Evolutionary conservation across 1,140 invertebrate species (phyloP), one percentile per base, ranked within the genome.

Genomic region (Drosophila auraria): DNA sequence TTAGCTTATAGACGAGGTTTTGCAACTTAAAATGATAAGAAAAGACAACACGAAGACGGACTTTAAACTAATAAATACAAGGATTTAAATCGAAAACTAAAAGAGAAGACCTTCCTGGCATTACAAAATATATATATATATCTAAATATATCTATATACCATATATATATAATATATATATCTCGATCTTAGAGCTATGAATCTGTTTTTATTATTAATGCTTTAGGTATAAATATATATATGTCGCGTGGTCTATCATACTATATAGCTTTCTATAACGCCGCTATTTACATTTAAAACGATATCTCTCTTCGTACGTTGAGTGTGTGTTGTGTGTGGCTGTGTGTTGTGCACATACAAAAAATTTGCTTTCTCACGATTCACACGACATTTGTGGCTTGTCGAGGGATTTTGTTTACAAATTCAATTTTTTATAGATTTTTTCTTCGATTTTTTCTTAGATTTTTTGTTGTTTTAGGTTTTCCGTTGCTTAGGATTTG

Each of bases 401-500:
- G 38, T 60, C 40, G 17, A 27, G 14, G 6, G 44, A 33, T 61
- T 51, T 33, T 8, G 5, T 15, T 33, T 61, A 40, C 36, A 40
- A 30, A 30, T 6, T 66, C 15, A 23, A 23, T 65, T 51, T 40
- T 33, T 1, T 59, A 33, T n/a, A 40, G 23, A 17, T n/a, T 36
- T 38, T 23, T 23, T 12, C 40, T 30, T 68, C 12, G 11, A 42
- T 50, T 44, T 53, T 12, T 50, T 53, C 20, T 25, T n/a, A 40
- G 23, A 17, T n/a, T 36, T 38, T 23, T 23, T 12, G 20, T 20
- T 20, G 20, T 30, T 27, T 56, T 25, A 64, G 17, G 49, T 65
- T 77, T 75, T 76, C 44, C 54, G 71, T 76, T 77, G 74, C 62
- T 66, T 77, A 4, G 63, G 75, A 78, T 78, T 78, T 78, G 75